These are phyloP conservation scores for Conger conger DNA, from an alignment of 2,113 vertebrate species.

Conservation along the genomic window DNA sequence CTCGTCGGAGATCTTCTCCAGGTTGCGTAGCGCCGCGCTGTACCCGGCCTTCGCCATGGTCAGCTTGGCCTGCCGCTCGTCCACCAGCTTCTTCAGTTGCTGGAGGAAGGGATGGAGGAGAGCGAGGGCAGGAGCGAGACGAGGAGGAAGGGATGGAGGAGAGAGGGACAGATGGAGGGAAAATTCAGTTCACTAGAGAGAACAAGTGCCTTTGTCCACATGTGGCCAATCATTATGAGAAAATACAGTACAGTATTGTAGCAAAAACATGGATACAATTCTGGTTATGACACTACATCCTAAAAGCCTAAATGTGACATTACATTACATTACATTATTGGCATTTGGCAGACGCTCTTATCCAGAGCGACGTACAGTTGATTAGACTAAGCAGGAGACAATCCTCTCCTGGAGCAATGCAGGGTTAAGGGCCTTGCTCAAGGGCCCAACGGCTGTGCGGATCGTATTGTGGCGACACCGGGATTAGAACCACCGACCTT, in stretches of 20 bases:
- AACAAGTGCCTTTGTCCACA: too few species aligned
- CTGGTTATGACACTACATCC: neutral
- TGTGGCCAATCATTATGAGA: neutral
- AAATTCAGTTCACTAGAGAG: neutral
- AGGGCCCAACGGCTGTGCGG: too few species aligned
- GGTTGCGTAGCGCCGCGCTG: slow-evolving; percentile 83
- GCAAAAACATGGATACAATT: neutral
- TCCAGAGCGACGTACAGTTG: too few species aligned
- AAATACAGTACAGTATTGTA: too few species aligned
- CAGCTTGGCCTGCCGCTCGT: slow-evolving; percentile 87
- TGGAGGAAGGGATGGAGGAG: slow-evolving; percentile 47
- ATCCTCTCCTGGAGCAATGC: too few species aligned
- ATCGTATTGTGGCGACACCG: too few species aligned
- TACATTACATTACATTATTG: too few species aligned
- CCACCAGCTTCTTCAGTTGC: slow-evolving; percentile 89
- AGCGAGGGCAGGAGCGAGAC: neutral
- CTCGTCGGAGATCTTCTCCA: slow-evolving; percentile 96
- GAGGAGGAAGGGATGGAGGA: too few species aligned
- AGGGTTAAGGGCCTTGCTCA: too few species aligned
- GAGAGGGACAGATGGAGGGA: neutral
- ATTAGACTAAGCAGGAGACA: too few species aligned
- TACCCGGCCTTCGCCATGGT: slow-evolving; percentile 86
- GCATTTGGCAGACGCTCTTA: too few species aligned
- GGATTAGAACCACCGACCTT: too few species aligned
- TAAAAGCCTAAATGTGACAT: neutral